A percentile compares a stretch with the other conserved stretches of the same genome.
phyloP scores from a whole-genome alignment of 2,797 vertebrate genomes.

The Danionella dracula region DNA sequence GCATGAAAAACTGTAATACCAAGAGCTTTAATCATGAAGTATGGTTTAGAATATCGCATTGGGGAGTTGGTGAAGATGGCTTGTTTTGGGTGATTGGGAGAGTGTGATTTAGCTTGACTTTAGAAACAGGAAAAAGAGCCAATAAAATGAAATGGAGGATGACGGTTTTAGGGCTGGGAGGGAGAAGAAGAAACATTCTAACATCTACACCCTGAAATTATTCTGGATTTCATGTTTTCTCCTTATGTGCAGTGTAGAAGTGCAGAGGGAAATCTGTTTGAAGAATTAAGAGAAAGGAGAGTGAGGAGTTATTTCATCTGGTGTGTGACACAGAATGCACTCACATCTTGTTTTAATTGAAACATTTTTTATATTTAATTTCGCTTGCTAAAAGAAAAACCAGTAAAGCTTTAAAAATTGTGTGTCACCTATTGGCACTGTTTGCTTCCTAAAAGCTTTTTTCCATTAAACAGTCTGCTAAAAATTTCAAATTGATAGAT shows the following conservation, averaged over 20 bases:
- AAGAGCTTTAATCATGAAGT: too few species aligned
- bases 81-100: too few species aligned
- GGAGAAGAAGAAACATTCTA: slow-evolving; percentile 49
- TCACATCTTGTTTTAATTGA: slow-evolving; percentile 42
- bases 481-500: slow-evolving; percentile 35
- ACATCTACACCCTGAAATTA: slow-evolving; percentile 28
- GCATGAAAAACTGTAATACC: too few species aligned
- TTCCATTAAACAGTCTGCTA: slow-evolving; percentile 15
- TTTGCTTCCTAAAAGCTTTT: slow-evolving; percentile 33
- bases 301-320: slow-evolving; percentile 22
- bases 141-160: slow-evolving; percentile 65
- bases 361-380: slow-evolving; percentile 17
- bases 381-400: slow-evolving; percentile 22
- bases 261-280: slow-evolving; percentile 33
- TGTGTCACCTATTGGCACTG: slow-evolving; percentile 14
- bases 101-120: too few species aligned
- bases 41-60: too few species aligned
- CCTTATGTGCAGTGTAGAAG: slow-evolving; percentile 9
- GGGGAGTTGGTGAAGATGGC: too few species aligned
- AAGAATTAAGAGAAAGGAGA: slow-evolving; percentile 14
- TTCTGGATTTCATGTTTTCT: slow-evolving; percentile 4
- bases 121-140: slow-evolving; percentile 56
- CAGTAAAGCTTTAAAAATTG: slow-evolving; percentile 40
- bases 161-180: slow-evolving; percentile 52
- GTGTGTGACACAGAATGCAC: slow-evolving; percentile 11